Percentiles rank a stretch among this genome's conserved stretches.
Evolutionary conservation across 1,140 invertebrate species (phyloP).

Genomic region (Thalassaphorura encarpata): DNA sequence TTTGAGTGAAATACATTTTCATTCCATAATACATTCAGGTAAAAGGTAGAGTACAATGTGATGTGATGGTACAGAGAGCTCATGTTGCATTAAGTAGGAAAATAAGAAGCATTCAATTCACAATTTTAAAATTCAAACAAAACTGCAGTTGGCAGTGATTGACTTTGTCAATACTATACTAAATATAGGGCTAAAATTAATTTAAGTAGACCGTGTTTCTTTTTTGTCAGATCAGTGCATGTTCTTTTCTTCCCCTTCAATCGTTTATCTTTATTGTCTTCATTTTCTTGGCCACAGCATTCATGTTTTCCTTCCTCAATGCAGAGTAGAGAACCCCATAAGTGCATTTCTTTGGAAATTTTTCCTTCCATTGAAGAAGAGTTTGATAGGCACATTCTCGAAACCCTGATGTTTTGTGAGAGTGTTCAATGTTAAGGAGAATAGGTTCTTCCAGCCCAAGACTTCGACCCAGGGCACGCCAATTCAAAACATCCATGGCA

Average conservation of each 20-base stretch:
- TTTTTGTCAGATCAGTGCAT: background rate
- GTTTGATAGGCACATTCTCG: conserved; percentile 36
- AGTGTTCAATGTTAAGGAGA: conserved; percentile 33
- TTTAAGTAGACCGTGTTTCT: background rate
- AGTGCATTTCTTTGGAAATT: conserved; percentile 32
- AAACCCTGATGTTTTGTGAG: conserved; percentile 27
- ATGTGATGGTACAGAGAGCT: too few relatives aligned
- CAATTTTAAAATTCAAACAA: too few relatives aligned
- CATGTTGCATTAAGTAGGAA: too few relatives aligned
- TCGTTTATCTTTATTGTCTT: background rate
- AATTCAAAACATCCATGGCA: conserved; percentile 27
- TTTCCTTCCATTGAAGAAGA: conserved; percentile 34
- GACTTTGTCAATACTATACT: too few relatives aligned
- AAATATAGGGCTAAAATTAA: background rate
- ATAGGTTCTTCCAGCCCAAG: conserved; percentile 33
- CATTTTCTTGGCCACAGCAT: conserved; percentile 33
- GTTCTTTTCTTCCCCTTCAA: background rate
- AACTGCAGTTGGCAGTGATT: too few relatives aligned
- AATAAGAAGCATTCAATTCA: too few relatives aligned
- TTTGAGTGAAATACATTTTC: too few relatives aligned
- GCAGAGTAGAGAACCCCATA: conserved; percentile 34
- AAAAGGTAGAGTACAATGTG: too few relatives aligned
- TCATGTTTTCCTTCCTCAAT: conserved; percentile 33
- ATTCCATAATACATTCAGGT: too few relatives aligned
- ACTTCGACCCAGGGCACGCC: conserved; percentile 33